Evolutionary conservation across 2,113 vertebrate genomes (phyloP).

Genomic region (Eurypyga helias): DNA sequence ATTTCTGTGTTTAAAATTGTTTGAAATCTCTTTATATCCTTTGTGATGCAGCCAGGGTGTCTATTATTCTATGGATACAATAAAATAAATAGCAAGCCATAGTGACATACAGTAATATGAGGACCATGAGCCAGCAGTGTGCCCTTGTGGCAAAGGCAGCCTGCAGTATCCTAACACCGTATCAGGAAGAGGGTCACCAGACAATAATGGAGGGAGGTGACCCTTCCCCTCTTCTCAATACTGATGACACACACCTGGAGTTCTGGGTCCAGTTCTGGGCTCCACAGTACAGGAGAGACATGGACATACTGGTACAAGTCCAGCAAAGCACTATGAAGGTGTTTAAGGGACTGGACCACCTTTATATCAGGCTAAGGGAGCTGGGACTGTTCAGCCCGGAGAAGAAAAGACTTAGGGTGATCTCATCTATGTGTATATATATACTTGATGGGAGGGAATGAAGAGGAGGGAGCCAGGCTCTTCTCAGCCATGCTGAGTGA

Average conservation of each 20-base stretch:
- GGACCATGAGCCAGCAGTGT: background rate
- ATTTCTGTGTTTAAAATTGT: background rate
- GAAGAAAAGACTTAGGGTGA: background rate
- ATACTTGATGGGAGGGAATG: background rate
- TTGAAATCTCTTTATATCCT: background rate
- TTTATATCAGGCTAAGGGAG: background rate
- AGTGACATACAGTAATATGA: background rate
- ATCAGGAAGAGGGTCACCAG: background rate
- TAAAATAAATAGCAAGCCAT: background rate
- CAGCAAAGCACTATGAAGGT: background rate
- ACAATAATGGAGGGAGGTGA: background rate
- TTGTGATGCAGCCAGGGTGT: background rate
- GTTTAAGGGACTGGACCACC: background rate
- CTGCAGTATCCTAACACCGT: accelerated
- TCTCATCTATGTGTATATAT: background rate
- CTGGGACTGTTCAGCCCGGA: background rate
- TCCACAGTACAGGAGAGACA: background rate
- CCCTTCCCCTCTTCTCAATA: background rate
- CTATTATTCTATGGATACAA: background rate
- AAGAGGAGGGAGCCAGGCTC: background rate
- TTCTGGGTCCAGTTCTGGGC: background rate
- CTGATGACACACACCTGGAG: background rate
- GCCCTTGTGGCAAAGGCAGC: background rate
- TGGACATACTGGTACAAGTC: background rate
- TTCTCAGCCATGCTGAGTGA: background rate